Evolutionary conservation across 2,113 vertebrate genomes (phyloP), one percentile per base, ranked within the genome.

Genomic region (Pholis gunnellus): DNA sequence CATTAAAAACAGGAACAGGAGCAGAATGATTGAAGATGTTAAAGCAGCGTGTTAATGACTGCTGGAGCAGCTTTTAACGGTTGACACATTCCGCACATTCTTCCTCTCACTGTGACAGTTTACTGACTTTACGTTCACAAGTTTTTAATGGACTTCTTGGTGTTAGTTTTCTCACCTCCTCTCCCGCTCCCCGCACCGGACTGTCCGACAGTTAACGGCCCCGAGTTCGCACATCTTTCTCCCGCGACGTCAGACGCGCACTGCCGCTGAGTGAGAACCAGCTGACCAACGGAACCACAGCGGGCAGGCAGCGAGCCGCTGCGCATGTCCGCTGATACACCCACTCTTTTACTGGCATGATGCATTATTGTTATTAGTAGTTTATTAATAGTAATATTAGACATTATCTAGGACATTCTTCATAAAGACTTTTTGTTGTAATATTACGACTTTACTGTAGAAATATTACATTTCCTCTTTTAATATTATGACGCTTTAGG

Each of bases 321-420:
- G 89, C 87, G 87, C 89, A 87, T 87, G 89, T 27, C 2, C 57
- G 54, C 64, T 6, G 18, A 4, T 2, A 1, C 57, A 1, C n/a
- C 31, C 13, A 20, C 38, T 50, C 10, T 7, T 6, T 38, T 34
- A n/a, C 22, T n/a, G 44, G 2, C 61, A n/a, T 3, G 36, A n/a
- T 38, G 5, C 34, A 2, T 38, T 22, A 38, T 22, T 52, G 2
- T 20, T 52, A 14, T 22, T 52, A 54, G 1, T 48, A 48, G 46
- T 48, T 48, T 48, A 48, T 17, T 17, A 46, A 5, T 17, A 46
- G 44, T 46, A 46, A 5, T 46, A 46, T 46, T 2, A 1, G 46
- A 1, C 15, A 48, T 17, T 18, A 48, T 18, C 4, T 2, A 48
- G 46, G 46, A 48, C 13, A 46, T 48, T 48, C 15, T 18, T 48